A percentile compares a stretch with the other conserved stretches of the same genome.
phyloP scores from a whole-genome alignment of 2,113 vertebrate species.

The Reinhardtius hippoglossoides region DNA sequence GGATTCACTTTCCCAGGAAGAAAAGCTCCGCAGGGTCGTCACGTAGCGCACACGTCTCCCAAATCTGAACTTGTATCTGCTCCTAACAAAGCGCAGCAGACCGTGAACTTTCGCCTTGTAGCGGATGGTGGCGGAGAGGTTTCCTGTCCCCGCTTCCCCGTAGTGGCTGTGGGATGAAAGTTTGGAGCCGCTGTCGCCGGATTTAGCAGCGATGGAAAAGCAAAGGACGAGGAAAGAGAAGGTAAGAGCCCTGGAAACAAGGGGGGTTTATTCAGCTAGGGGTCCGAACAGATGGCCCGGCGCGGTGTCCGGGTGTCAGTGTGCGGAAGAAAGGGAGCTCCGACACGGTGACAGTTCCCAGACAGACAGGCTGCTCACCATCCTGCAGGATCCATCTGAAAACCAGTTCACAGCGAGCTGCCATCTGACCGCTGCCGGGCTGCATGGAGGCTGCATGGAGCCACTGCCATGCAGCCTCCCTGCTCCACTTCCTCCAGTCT shows the following conservation, averaged over 20 bases:
- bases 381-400: not conserved
- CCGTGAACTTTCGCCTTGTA: not conserved
- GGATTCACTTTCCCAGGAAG: conserved; percentile 62
- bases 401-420: conserved; percentile 1
- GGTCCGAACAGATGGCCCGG: no score
- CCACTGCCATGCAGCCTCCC: not conserved
- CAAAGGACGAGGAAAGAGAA: conserved; percentile 78
- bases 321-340: no score
- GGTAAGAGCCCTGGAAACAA: conserved; percentile 66
- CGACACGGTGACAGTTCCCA: conserved; percentile 1
- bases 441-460: not conserved
- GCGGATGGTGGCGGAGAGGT: conserved; percentile 30
- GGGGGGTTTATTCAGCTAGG: not conserved
- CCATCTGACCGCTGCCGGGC: conserved; percentile 9
- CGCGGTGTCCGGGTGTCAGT: no score
- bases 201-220: conserved; percentile 80
- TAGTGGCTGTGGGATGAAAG: conserved; percentile 74
- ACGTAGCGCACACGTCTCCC: not conserved
- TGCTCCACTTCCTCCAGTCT: not conserved
- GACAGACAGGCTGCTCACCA: conserved; percentile 2
- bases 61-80: fast-evolving
- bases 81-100: not conserved
- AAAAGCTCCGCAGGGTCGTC: conserved; percentile 7
- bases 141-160: conserved; percentile 44
- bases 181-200: conserved; percentile 65